A percentile compares a stretch with the other conserved stretches of the same genome.
phyloP scores from a whole-genome alignment of 2,888 invertebrate species.

The Coenonympha arcania region DNA sequence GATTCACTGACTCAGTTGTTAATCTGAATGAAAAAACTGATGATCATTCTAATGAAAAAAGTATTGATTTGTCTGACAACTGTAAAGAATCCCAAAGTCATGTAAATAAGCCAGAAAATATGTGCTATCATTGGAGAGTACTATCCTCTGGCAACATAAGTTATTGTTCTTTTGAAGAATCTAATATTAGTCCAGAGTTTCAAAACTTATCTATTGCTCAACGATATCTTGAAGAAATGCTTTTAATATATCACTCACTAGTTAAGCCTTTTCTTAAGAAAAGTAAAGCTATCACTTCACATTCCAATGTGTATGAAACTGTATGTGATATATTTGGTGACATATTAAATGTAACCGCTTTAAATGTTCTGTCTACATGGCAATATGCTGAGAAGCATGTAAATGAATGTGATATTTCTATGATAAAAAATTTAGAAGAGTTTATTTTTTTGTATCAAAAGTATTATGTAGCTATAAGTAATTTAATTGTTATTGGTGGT shows the following conservation, averaged over 20 bases:
- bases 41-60: slow-evolving; percentile 38
- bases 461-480: slow-evolving; percentile 81
- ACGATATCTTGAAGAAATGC: slow-evolving; percentile 80
- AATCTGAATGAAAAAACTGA: slow-evolving; percentile 53
- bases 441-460: slow-evolving; percentile 80
- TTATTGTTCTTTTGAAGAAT: slow-evolving; percentile 63
- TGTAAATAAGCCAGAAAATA: slow-evolving; percentile 54
- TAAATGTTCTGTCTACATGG: slow-evolving; percentile 79
- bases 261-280: slow-evolving; percentile 79
- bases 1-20: slow-evolving; percentile 58
- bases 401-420: slow-evolving; percentile 78
- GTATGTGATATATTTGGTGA: slow-evolving; percentile 80
- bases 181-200: slow-evolving; percentile 55
- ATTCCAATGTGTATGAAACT: slow-evolving; percentile 77
- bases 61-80: slow-evolving; percentile 39
- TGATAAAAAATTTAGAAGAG: slow-evolving; percentile 81
- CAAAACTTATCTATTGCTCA: slow-evolving; percentile 77
- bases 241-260: slow-evolving; percentile 76
- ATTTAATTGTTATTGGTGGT: slow-evolving; percentile 81
- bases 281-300: slow-evolving; percentile 68
- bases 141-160: slow-evolving; percentile 65
- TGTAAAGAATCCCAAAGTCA: slow-evolving; percentile 44
- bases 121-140: slow-evolving; percentile 68
- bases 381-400: slow-evolving; percentile 79
- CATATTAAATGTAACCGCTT: slow-evolving; percentile 78